Conservation (phyloP, 2,888 invertebrate genomes). For the Dasypolia templi region DNA sequence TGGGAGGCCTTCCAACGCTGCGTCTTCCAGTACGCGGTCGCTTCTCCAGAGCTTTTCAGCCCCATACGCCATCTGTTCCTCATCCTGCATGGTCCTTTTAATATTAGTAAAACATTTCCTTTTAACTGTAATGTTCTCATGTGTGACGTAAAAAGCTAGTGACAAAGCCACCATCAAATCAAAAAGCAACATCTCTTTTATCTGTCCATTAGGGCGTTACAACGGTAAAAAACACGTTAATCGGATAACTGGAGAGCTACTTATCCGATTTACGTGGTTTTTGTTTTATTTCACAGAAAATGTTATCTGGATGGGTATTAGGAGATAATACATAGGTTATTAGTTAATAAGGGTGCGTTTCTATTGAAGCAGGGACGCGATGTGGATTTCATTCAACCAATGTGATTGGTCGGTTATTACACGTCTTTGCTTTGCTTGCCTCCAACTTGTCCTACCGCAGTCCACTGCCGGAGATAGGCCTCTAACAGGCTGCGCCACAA, state of each 20-base stretch:
- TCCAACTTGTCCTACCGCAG: too few relatives aligned
- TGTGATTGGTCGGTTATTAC: neutral
- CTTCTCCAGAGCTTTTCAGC: neutral
- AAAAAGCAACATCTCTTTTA: neutral
- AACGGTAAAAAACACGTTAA: neutral
- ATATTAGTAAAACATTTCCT: neutral
- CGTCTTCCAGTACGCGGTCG: too few relatives aligned
- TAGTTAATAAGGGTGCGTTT: neutral
- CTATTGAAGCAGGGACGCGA: neutral
- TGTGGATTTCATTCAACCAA: neutral
- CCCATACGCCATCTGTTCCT: neutral
- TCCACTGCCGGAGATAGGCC: too few relatives aligned
- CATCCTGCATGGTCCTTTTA: neutral
- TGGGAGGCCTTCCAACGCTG: too few relatives aligned
- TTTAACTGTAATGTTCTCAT: too few relatives aligned
- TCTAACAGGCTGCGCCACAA: too few relatives aligned
- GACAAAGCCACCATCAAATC: neutral
- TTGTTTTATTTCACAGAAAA: conserved; percentile 39
- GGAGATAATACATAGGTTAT: too few relatives aligned
- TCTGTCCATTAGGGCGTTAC: conserved; percentile 35
- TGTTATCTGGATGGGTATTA: conserved; percentile 15
- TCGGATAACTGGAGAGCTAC: conserved; percentile 1
- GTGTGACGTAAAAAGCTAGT: neutral
- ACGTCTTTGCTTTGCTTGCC: too few relatives aligned
- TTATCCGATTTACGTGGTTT: conserved; percentile 29